Percentiles rank a stretch among this genome's conserved stretches.
Evolutionary conservation across 2,113 vertebrate species (phyloP).

Genomic region (Peromyscus polionotus): DNA sequence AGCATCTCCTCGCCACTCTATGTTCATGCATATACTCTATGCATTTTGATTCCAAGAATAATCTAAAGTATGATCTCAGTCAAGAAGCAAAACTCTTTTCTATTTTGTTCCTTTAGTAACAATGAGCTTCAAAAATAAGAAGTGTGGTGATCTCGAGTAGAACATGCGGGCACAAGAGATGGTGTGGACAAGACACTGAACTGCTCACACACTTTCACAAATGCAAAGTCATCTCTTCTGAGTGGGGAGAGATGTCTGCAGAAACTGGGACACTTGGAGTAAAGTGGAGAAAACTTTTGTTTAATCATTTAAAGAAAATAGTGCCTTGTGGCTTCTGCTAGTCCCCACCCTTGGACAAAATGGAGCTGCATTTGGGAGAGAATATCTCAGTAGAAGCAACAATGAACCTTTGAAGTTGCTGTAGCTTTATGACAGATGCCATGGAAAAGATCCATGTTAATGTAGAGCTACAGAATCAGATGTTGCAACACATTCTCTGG

Average conservation of each 20-base stretch:
- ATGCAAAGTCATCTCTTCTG: not conserved
- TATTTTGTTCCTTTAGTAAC: not conserved
- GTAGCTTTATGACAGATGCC: not conserved
- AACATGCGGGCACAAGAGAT: not conserved
- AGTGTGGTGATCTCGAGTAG: not conserved
- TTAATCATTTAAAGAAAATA: slow-evolving; percentile 39
- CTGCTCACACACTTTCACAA: slow-evolving; percentile 17
- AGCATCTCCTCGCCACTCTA: not conserved
- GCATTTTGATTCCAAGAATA: not conserved
- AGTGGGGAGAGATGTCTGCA: not conserved
- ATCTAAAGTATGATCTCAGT: not conserved
- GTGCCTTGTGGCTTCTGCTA: not conserved
- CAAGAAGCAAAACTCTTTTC: not conserved
- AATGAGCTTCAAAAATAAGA: not conserved
- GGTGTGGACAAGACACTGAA: not conserved
- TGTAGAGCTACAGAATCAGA: not conserved
- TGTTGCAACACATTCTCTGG: not conserved
- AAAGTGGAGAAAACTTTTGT: not conserved
- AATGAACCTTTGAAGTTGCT: not conserved
- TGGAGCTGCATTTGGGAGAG: not conserved
- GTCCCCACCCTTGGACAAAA: not conserved
- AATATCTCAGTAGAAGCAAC: not conserved
- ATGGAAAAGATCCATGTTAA: not conserved
- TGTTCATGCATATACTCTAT: not conserved
- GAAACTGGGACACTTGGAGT: not conserved